Conservation (phyloP, 2,797 vertebrate genomes). For the Macropus fuliginosus region DNA sequence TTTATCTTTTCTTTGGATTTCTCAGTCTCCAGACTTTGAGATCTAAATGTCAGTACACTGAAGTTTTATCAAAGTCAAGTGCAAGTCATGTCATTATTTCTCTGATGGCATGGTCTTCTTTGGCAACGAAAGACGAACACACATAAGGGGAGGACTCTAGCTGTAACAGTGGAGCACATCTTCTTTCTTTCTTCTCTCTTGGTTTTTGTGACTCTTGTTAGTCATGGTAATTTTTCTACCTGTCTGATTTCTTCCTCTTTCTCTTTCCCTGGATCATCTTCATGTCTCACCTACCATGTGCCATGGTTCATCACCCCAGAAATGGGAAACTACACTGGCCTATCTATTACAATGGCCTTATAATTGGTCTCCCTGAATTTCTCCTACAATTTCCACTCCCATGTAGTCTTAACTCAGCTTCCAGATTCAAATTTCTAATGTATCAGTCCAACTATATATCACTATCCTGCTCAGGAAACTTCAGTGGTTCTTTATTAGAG, state of each 20-base stretch:
- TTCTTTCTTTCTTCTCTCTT: neutral
- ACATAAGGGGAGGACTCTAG: neutral
- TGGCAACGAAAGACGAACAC: too few relatives aligned
- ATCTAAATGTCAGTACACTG: neutral
- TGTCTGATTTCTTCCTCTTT: neutral
- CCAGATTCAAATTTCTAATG: neutral
- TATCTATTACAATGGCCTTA: neutral
- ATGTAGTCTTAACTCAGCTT: neutral
- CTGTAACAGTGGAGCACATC: neutral
- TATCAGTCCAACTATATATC: neutral
- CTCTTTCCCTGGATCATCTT: neutral
- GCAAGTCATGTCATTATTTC: too few relatives aligned
- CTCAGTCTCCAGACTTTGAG: neutral
- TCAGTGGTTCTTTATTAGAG: neutral
- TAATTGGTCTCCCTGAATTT: neutral
- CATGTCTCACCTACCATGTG: neutral
- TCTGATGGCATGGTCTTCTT: too few relatives aligned
- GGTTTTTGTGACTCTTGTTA: neutral
- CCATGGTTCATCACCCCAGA: neutral
- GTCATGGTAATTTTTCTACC: neutral
- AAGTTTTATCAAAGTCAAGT: neutral
- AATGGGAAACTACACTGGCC: neutral
- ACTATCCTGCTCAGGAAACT: neutral
- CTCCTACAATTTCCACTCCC: neutral
- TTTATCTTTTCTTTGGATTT: neutral